A percentile compares a stretch with the other conserved stretches of the same genome.
Evolutionary conservation across 2,113 vertebrate species (phyloP).

Genomic region (Polypterus bichir): DNA sequence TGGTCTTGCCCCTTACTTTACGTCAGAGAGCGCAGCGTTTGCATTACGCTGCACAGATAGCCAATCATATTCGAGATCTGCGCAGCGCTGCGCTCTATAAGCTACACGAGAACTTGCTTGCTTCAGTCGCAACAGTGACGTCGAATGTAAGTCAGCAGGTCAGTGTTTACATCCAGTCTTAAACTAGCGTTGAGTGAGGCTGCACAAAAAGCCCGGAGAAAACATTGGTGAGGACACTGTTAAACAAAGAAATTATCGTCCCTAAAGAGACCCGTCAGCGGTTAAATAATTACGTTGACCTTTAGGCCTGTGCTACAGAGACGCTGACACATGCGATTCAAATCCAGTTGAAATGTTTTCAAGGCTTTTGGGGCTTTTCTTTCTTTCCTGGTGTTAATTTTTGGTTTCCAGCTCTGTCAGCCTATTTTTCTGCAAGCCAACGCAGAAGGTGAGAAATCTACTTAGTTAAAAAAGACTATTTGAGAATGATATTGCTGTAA

Average conservation of each 20-base stretch:
- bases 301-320: background rate
- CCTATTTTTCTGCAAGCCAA: background rate
- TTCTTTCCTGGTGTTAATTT: background rate
- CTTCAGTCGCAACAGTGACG: slow-evolving; percentile 30
- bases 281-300: slow-evolving; percentile 6
- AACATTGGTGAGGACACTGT: background rate
- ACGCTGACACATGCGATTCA: slow-evolving; percentile 1
- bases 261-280: slow-evolving; percentile 4
- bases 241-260: slow-evolving; percentile 14
- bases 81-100: no score
- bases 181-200: slow-evolving; percentile 19
- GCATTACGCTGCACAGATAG: no score
- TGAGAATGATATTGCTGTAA: no score
- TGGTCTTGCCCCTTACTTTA: no score
- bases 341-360: slow-evolving; percentile 2
- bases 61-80: no score
- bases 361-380: background rate
- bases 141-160: slow-evolving; percentile 47
- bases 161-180: slow-evolving; percentile 55
- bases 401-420: background rate
- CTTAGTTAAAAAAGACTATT: background rate
- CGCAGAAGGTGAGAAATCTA: slow-evolving; percentile 7
- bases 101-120: no score
- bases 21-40: no score
- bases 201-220: slow-evolving; percentile 9